Percentiles rank a stretch among this genome's conserved stretches.
Conservation (phyloP, 1,140 invertebrate species). For the Solenopsis fugax region DNA sequence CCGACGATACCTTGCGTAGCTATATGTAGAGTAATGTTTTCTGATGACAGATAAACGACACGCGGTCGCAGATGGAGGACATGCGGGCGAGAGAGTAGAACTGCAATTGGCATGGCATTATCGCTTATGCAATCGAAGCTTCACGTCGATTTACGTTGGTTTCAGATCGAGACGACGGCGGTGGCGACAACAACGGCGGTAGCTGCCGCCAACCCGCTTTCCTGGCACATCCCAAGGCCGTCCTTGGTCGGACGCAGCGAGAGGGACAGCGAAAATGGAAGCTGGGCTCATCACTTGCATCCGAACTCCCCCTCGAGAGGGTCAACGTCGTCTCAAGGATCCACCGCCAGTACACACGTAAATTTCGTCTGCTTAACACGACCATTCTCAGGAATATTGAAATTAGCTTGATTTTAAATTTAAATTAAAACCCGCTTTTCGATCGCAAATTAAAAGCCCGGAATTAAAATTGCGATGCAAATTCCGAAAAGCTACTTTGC, state of each 20-base stretch:
- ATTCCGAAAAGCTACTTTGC: not conserved
- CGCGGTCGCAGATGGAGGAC: constrained; percentile 67
- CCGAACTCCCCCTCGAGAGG: constrained; percentile 87
- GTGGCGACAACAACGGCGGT: constrained; percentile 75
- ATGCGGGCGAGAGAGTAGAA: constrained; percentile 74
- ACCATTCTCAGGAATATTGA: not conserved
- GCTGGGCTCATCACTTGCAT: constrained; percentile 82
- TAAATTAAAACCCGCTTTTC: not conserved
- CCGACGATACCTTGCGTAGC: constrained; percentile 3
- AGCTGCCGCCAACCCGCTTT: constrained; percentile 77
- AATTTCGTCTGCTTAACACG: constrained; percentile 74
- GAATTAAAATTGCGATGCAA: not conserved
- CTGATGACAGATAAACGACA: constrained; percentile 69
- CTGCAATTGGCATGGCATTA: constrained; percentile 73
- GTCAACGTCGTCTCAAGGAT: constrained; percentile 92
- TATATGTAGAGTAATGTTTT: constrained; percentile 59
- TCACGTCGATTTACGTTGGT: constrained; percentile 76
- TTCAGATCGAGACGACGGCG: constrained; percentile 87
- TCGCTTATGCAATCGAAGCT: constrained; percentile 77
- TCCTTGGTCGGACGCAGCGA: constrained; percentile 88
- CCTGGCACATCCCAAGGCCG: constrained; percentile 93
- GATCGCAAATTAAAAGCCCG: not conserved
- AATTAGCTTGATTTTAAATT: constrained; percentile 6
- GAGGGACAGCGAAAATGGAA: constrained; percentile 83
- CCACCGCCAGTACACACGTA: constrained; percentile 92